phyloP scores from a whole-genome alignment of 2,113 vertebrate species.

The Poeciliopsis prolifica region DNA sequence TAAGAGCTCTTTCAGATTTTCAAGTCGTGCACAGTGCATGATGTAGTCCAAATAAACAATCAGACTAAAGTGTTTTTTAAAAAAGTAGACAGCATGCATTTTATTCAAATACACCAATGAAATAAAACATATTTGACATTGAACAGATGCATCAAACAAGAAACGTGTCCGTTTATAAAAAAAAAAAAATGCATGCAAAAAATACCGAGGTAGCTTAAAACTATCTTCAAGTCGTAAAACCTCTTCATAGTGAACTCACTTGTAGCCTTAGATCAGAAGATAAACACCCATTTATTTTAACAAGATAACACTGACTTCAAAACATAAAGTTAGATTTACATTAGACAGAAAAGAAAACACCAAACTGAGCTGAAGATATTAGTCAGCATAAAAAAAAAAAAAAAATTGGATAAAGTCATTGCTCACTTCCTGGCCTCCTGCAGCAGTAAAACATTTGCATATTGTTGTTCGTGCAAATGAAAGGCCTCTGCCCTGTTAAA shows the following conservation, averaged over 20 bases:
- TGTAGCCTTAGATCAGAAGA: background rate
- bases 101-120: too few relatives aligned
- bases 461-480: background rate
- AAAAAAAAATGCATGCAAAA: background rate
- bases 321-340: background rate
- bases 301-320: background rate
- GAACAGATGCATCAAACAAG: too few relatives aligned
- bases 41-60: too few relatives aligned
- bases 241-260: background rate
- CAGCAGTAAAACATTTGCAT: background rate
- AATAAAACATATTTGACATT: too few relatives aligned
- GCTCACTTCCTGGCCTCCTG: background rate
- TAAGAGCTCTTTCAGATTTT: too few relatives aligned
- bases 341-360: background rate
- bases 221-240: background rate
- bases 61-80: too few relatives aligned
- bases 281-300: background rate
- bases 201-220: background rate
- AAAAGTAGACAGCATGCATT: too few relatives aligned
- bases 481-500: background rate
- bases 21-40: too few relatives aligned
- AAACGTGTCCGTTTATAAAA: background rate
- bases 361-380: background rate
- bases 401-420: background rate
- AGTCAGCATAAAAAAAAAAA: background rate